These are phyloP conservation scores for Vidua macroura DNA, from an alignment of 2,113 vertebrate species.

Conservation along the genomic window DNA sequence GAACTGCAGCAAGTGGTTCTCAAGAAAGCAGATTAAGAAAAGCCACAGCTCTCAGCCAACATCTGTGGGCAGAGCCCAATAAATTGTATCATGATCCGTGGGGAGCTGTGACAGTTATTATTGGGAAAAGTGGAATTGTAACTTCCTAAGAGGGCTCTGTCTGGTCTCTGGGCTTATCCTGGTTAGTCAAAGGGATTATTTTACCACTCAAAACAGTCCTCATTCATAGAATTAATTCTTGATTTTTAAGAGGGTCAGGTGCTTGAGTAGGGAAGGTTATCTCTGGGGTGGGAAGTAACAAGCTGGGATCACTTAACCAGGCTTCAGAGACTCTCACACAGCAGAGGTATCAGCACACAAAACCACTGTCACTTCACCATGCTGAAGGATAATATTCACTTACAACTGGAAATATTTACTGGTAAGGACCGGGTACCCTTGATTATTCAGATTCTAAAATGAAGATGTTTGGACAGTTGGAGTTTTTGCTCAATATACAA, in stretches of 20 bases:
- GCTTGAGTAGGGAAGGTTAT: neutral
- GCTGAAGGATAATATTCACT: neutral
- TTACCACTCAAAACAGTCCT: neutral
- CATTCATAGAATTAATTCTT: neutral
- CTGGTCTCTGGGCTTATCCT: neutral
- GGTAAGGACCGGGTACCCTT: neutral
- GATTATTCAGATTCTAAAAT: neutral
- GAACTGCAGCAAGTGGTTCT: neutral
- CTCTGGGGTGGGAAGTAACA: neutral
- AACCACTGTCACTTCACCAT: neutral
- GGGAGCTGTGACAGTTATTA: neutral
- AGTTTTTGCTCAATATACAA: neutral
- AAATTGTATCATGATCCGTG: neutral
- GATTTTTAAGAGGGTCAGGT: slow-evolving; percentile 13
- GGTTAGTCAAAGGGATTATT: slow-evolving; percentile 3
- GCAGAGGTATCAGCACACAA: neutral
- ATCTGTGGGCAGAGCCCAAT: neutral
- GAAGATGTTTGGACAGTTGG: neutral
- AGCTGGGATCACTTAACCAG: neutral
- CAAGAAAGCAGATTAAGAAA: neutral
- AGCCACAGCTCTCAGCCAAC: neutral
- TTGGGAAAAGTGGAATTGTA: neutral
- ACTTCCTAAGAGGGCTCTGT: neutral
- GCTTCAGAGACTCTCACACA: neutral
- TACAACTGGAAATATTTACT: neutral